phyloP scores from a whole-genome alignment of 2,113 vertebrate species.

The Andinoacara biseriatus region DNA sequence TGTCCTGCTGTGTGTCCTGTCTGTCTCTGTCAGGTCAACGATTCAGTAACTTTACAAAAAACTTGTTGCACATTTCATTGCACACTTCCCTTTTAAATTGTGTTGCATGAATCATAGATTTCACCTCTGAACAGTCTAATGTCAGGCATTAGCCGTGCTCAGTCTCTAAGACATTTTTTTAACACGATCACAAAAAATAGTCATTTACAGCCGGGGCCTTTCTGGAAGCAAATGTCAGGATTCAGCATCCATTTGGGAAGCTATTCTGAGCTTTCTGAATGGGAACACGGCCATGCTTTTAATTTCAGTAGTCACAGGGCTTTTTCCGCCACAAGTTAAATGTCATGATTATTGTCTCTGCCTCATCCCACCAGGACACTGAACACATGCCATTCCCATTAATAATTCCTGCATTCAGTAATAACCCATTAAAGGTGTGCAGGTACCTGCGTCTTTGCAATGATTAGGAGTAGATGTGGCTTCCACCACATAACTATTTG shows the following conservation, averaged over 20 bases:
- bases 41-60: accelerated
- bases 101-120: neutral
- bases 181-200: neutral
- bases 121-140: neutral
- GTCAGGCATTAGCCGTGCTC: neutral
- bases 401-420: neutral
- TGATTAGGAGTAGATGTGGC: too few species aligned
- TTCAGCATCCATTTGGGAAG: neutral
- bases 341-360: neutral
- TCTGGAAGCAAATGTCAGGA: neutral
- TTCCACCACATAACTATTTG: neutral
- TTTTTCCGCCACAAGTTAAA: neutral
- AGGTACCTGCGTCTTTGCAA: too few species aligned
- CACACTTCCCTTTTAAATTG: neutral
- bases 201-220: neutral
- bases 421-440: neutral
- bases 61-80: neutral
- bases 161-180: neutral
- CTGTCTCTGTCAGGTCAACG: neutral
- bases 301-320: neutral
- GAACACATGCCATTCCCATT: neutral
- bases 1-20: neutral
- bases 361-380: neutral
- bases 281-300: neutral
- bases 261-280: neutral